Conservation (phyloP, 2,113 vertebrate species). For the Alligator mississippiensis region DNA sequence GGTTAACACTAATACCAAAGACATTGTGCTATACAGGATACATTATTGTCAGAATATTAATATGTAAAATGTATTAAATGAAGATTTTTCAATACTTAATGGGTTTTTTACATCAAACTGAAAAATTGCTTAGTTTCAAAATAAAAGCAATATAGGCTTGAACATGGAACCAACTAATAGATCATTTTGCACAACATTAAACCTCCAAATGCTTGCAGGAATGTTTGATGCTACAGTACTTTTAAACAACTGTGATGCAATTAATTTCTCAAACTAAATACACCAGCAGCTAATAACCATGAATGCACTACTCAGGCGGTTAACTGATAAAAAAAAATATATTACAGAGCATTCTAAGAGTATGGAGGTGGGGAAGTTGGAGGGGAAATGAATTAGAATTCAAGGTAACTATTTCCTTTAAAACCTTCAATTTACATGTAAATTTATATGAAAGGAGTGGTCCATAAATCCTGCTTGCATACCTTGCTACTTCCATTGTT, state of each 20-base stretch:
- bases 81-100: not conserved
- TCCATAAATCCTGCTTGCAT: not conserved
- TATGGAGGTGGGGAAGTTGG: not conserved
- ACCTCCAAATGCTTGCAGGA: not conserved
- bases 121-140: constrained; percentile 23
- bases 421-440: not conserved
- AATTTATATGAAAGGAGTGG: not conserved
- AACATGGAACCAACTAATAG: constrained; percentile 20
- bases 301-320: not conserved
- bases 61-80: constrained; percentile 1
- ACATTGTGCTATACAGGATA: not conserved
- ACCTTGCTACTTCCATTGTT: not conserved
- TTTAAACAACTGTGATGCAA: constrained; percentile 27
- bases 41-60: constrained; percentile 33
- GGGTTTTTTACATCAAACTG: constrained; percentile 14
- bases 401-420: not conserved
- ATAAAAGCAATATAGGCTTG: constrained; percentile 33
- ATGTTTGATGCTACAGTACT: constrained; percentile 29
- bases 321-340: not conserved
- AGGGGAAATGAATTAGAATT: not conserved
- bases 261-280: not conserved
- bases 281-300: not conserved
- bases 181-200: constrained; percentile 58
- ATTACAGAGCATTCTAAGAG: accelerated
- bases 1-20: not conserved